Evolutionary conservation across 30 jellyfish, hydroid and myxozoan species (phyloP).

Genomic region (Euphysa ruthae): DNA sequence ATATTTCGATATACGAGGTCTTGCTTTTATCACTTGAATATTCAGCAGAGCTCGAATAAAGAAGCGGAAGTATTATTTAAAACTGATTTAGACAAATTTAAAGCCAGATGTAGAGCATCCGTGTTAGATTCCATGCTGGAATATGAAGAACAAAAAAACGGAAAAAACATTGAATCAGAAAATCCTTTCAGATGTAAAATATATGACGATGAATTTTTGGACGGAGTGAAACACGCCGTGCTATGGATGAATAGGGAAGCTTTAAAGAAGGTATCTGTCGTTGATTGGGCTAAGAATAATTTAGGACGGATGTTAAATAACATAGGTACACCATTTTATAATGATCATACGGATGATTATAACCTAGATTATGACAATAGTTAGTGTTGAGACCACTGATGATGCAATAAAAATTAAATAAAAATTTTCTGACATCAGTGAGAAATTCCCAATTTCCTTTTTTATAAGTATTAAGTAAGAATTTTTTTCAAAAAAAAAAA

Average conservation of each 20-base stretch:
- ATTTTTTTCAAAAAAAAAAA: too few species aligned
- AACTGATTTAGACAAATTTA: slow-evolving; percentile 24
- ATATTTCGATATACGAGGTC: slow-evolving; percentile 36
- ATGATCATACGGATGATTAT: too few species aligned
- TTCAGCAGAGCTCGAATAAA: slow-evolving; percentile 1
- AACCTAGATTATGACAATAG: too few species aligned
- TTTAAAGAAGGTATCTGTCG: neutral
- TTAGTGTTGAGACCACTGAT: too few species aligned
- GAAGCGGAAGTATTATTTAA: slow-evolving; percentile 28
- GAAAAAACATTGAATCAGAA: slow-evolving; percentile 19
- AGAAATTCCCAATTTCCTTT: too few species aligned
- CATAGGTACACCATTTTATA: neutral
- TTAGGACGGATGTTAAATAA: slow-evolving; percentile 23
- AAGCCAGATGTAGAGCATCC: slow-evolving; percentile 56
- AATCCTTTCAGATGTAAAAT: slow-evolving; percentile 64
- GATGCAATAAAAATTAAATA: too few species aligned
- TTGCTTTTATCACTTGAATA: slow-evolving; percentile 28
- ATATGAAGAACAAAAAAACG: slow-evolving; percentile 45
- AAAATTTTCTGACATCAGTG: too few species aligned
- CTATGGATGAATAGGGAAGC: neutral
- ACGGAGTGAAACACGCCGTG: slow-evolving; percentile 16
- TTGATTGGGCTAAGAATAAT: slow-evolving; percentile 33
- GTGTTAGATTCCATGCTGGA: slow-evolving; percentile 60
- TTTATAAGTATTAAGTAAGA: too few species aligned
- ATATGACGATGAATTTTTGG: slow-evolving; percentile 1